phyloP scores from a whole-genome alignment of 1,140 invertebrate genomes.

The Lucilia sericata region DNA sequence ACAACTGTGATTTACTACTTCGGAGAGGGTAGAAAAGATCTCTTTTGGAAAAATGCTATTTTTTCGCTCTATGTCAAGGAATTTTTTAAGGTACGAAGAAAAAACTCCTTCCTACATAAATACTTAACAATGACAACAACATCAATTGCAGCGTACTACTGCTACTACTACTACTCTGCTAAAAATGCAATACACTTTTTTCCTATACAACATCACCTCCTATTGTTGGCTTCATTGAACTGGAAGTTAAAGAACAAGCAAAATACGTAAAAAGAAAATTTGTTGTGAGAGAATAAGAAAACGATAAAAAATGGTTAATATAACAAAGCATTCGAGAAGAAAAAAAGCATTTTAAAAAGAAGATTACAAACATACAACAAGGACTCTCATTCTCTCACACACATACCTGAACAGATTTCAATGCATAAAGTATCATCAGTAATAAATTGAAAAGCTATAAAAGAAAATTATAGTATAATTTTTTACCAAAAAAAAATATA shows the following conservation, averaged over 20 bases:
- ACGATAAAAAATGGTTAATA: constrained; percentile 1
- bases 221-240: constrained; percentile 15
- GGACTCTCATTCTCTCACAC: not conserved
- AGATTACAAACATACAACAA: not conserved
- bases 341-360: not conserved
- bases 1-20: not conserved
- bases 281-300: not conserved
- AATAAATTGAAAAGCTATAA: not conserved
- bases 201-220: no score
- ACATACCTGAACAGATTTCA: not conserved
- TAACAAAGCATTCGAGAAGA: constrained; percentile 7
- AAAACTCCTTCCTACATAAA: not conserved
- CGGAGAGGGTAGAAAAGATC: not conserved
- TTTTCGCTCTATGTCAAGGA: not conserved
- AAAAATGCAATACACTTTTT: no score
- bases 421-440: not conserved
- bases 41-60: no score
- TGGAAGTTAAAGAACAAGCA: not conserved
- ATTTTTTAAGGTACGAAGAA: not conserved
- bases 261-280: not conserved
- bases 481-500: no score
- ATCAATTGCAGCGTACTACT: not conserved
- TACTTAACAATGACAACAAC: constrained; percentile 13
- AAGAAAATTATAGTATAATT: not conserved
- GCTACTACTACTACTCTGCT: not conserved